Base-by-base conservation (phyloP, 2,888 invertebrate species). In the Blomia tropicalis region DNA sequence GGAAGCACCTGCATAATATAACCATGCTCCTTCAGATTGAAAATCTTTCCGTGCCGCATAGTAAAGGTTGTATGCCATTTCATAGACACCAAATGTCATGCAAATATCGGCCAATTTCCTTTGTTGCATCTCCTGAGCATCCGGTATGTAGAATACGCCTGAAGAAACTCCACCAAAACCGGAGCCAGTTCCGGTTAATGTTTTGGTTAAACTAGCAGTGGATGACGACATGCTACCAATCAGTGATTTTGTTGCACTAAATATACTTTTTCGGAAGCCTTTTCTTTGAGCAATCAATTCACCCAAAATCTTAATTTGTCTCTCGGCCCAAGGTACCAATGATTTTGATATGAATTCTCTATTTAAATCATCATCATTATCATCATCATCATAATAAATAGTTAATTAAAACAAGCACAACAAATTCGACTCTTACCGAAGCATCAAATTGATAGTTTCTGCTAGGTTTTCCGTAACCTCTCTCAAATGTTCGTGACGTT, bases 1-100 rank as follows among this genome's bases (percentile, higher is more conserved):
- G 11, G 93, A 77, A 4, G 96, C 92, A 11, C 95, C 92, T 0
- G 96, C 93, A 75, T 87, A 93, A 73, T 95, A 88, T 30, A 93
- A 79, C 93, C 93, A 95, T 0, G 96, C 96, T 68, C 91, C 88
- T 73, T 98, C 96, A 1, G 86, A 86, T 72, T 87, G 87, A 74
- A 96, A 96, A 74, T 98, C 98, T 60, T 92, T 81, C 75, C 96
- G 96, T n/a, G 92, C 89, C 44, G 86, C 83, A 75, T 96, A 92
- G 76, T 95, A 98, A 0, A 87, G 82, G 73, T 89, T 87, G 75
- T 88, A 93, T 5, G 95, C 91, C 68, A 87, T 79, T 67, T 84
- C 83, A 76, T 93, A 93, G 71, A 91, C 84, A 2, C 91, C 88
- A 74, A 95, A 91, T 81, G 96, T 83, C 74, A 98, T 95, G 76